phyloP scores from a whole-genome alignment of 2,797 vertebrate genomes.

The Ateles fusciceps region DNA sequence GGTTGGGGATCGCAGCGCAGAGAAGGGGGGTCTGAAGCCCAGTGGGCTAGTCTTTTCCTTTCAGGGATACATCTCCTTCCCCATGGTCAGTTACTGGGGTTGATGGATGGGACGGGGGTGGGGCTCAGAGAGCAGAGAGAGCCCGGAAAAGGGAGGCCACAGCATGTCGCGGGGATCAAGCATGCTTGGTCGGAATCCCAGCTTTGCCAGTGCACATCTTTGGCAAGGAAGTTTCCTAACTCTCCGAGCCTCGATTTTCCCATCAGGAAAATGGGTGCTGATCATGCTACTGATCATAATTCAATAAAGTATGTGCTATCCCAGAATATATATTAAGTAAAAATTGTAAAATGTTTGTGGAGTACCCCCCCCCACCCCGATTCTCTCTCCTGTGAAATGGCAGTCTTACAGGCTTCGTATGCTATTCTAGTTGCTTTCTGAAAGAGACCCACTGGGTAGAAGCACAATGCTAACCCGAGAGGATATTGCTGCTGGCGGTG shows the following conservation, averaged over 20 bases:
- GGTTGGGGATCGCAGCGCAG: neutral
- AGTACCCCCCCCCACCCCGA: too few species aligned
- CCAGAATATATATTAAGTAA: neutral
- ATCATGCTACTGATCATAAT: neutral
- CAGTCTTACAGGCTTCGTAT: neutral
- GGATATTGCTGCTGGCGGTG: neutral
- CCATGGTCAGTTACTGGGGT: rapidly evolving
- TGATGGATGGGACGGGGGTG: neutral
- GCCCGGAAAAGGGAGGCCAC: neutral
- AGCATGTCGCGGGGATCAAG: neutral
- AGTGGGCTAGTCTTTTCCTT: neutral
- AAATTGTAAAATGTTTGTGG: neutral
- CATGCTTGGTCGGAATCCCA: neutral
- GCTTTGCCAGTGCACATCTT: neutral
- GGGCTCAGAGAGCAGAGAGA: neutral
- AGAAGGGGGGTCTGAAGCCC: neutral
- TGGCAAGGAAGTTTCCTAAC: neutral
- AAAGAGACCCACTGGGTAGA: neutral
- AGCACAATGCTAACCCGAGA: neutral
- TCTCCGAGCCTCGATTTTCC: neutral
- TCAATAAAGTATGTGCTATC: neutral
- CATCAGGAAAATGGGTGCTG: neutral
- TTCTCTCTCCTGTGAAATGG: neutral
- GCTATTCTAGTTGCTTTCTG: neutral
- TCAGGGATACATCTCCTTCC: neutral